A percentile compares a stretch with the other conserved stretches of the same genome.
These are phyloP conservation scores for Apis dorsata DNA, from an alignment of 1,140 invertebrate species.

Conservation along the genomic window DNA sequence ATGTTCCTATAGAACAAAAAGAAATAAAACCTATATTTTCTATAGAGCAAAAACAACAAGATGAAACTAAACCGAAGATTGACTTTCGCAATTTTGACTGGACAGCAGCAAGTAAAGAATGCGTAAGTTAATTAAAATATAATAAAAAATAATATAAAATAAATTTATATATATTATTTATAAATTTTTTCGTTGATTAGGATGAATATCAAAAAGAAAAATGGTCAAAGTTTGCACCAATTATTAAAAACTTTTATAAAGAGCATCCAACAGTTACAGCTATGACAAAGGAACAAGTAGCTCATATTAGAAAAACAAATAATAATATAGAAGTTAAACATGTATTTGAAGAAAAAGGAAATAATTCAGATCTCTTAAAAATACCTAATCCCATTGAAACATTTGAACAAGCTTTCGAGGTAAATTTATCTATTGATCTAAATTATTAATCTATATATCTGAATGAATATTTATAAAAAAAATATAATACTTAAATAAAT, in stretches of 20 bases:
- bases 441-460: too few relatives aligned
- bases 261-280: conserved; percentile 87
- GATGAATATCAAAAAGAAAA: conserved; percentile 80
- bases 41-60: neutral
- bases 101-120: conserved; percentile 27
- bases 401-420: conserved; percentile 91
- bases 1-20: conserved; percentile 1
- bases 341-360: conserved; percentile 77
- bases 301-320: conserved; percentile 82
- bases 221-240: conserved; percentile 83
- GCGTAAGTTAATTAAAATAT: conserved; percentile 48
- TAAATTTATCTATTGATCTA: conserved; percentile 39
- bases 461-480: neutral
- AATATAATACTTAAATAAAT: conserved; percentile 4
- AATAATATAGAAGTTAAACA: conserved; percentile 87
- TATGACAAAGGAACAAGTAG: conserved; percentile 84
- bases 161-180: neutral
- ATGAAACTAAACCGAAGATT: neutral
- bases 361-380: conserved; percentile 64
- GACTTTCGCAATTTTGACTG: conserved; percentile 41
- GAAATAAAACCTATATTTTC: too few relatives aligned
- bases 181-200: conserved; percentile 74
- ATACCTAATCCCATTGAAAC: conserved; percentile 92
- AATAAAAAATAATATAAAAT: neutral
- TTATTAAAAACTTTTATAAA: conserved; percentile 92